phyloP scores from a whole-genome alignment of 2,888 invertebrate genomes.

The Sinodicranocentrus sp. region DNA sequence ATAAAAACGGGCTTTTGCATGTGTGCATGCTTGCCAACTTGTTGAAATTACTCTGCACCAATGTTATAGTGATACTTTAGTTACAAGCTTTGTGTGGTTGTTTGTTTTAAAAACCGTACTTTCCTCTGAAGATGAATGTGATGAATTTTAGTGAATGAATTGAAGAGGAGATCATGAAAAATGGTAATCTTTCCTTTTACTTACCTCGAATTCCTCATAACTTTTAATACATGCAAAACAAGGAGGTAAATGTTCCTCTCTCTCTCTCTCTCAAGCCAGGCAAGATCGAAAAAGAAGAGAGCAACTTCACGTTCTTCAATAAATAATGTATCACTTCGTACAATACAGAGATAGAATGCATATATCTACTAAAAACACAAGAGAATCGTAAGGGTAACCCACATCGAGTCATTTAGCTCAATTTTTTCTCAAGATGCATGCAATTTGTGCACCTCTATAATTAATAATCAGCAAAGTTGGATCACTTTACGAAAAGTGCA shows the following conservation, averaged over 20 bases:
- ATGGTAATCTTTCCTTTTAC: conserved; percentile 10
- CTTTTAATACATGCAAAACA: conserved; percentile 3
- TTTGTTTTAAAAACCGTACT: background rate
- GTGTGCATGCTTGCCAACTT: no score
- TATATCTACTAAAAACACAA: background rate
- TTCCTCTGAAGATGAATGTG: no score
- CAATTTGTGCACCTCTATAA: conserved; percentile 36
- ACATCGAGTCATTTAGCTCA: conserved; percentile 26
- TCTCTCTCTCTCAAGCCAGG: background rate
- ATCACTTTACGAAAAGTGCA: conserved; percentile 27
- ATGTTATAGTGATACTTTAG: background rate
- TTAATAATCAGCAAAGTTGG: conserved; percentile 37
- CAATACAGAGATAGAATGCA: no score
- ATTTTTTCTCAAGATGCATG: conserved; percentile 20
- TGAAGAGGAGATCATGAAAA: conserved; percentile 7
- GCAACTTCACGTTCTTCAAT: conserved; percentile 27
- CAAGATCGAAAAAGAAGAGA: background rate
- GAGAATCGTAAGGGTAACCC: conserved; percentile 5
- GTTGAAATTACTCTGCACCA: no score
- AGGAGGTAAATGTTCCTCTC: background rate
- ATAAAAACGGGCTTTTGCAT: no score
- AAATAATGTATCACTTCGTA: conserved; percentile 19
- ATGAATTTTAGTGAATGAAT: background rate
- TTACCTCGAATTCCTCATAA: conserved; percentile 7
- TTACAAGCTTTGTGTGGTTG: background rate